These are phyloP conservation scores for Spialia ferax DNA, from an alignment of 2,888 invertebrate genomes.

Conservation along the genomic window DNA sequence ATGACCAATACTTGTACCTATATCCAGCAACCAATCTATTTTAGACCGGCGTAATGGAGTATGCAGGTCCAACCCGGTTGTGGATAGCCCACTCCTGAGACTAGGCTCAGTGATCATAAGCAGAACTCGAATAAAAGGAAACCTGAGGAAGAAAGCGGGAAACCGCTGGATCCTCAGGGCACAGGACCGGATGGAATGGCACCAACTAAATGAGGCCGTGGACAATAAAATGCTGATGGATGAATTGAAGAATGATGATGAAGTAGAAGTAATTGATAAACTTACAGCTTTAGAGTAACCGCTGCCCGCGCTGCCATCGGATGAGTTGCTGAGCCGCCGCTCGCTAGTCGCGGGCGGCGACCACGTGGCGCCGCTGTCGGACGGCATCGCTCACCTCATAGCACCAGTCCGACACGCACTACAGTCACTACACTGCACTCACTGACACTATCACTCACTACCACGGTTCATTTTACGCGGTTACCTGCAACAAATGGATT, in stretches of 20 bases:
- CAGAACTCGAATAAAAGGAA: no score
- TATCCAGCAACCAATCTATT: no score
- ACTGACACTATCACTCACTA: slow-evolving; percentile 34
- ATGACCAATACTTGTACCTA: no score
- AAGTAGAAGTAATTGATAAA: slow-evolving; percentile 41
- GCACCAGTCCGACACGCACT: slow-evolving; percentile 41
- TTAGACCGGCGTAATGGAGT: no score
- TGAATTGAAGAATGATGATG: neutral
- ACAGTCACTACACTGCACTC: slow-evolving; percentile 70
- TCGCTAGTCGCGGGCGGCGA: slow-evolving; percentile 81
- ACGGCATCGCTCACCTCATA: slow-evolving; percentile 83
- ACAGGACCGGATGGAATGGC: no score
- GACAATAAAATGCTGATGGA: no score
- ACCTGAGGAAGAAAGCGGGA: no score
- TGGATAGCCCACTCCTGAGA: no score
- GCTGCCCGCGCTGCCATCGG: slow-evolving; percentile 82
- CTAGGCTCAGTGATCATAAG: no score
- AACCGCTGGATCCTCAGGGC: no score
- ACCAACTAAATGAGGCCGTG: no score
- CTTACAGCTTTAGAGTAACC: slow-evolving; percentile 83
- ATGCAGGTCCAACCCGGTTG: no score
- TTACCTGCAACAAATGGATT: slow-evolving; percentile 61
- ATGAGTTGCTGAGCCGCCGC: slow-evolving; percentile 82
- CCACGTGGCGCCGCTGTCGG: slow-evolving; percentile 82
- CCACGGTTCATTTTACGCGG: slow-evolving; percentile 65